Evolutionary conservation across 2,888 invertebrate species (phyloP).

Genomic region (Buathra laborator): DNA sequence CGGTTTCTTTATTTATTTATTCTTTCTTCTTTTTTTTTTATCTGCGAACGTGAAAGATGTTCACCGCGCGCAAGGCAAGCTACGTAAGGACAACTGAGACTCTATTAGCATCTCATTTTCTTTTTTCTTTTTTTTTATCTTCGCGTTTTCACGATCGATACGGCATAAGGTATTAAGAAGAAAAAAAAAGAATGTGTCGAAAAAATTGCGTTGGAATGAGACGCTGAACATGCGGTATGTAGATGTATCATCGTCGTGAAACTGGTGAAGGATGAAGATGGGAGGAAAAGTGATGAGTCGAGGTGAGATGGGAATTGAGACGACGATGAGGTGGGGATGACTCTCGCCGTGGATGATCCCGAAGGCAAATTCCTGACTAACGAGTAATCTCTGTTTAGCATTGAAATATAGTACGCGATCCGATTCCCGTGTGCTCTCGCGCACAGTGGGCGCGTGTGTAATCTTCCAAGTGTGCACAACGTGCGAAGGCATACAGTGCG

Average conservation of each 20-base stretch:
- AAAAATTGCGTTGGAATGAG: slow-evolving; percentile 2
- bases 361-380: slow-evolving; percentile 74
- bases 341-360: slow-evolving; percentile 69
- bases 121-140: slow-evolving; percentile 1
- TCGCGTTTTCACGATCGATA: slow-evolving; percentile 25
- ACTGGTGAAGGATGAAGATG: slow-evolving; percentile 37
- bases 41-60: slow-evolving; percentile 43
- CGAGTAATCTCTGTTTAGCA: slow-evolving; percentile 73
- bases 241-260: slow-evolving; percentile 27
- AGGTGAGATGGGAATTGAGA: slow-evolving; percentile 52
- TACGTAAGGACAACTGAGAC: slow-evolving; percentile 54
- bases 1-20: slow-evolving; percentile 64
- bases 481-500: not conserved
- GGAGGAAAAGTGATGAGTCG: slow-evolving; percentile 50
- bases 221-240: slow-evolving; percentile 1
- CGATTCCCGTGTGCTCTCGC: slow-evolving; percentile 51
- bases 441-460: slow-evolving; percentile 42
- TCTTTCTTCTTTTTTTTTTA: slow-evolving; percentile 15
- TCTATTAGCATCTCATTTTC: slow-evolving; percentile 65
- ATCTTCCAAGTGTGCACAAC: slow-evolving; percentile 16
- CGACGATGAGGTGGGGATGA: slow-evolving; percentile 53
- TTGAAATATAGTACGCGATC: slow-evolving; percentile 71
- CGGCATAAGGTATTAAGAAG: not conserved
- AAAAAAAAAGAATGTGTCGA: slow-evolving; percentile 1
- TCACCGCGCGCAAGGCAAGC: slow-evolving; percentile 16